Percentiles rank a stretch among this genome's conserved stretches.
Evolutionary conservation across 1,140 invertebrate species (phyloP).

Genomic region (Platyura marginata): DNA sequence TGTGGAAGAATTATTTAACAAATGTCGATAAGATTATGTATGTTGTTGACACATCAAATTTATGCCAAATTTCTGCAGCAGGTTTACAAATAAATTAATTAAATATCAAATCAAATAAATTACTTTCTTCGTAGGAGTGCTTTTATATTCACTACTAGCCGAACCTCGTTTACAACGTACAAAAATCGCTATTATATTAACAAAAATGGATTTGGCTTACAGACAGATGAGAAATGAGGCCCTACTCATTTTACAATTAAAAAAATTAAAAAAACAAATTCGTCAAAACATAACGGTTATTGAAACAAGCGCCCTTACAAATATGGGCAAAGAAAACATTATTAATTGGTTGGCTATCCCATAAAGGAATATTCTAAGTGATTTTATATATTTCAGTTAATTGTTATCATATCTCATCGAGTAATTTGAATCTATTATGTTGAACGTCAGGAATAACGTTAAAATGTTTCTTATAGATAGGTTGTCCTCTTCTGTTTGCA

Average conservation of each 20-base stretch:
- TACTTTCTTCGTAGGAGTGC: conserved; percentile 22
- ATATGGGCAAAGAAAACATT: conserved; percentile 44
- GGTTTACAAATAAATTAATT: conserved; percentile 16
- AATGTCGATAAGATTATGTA: conserved; percentile 51
- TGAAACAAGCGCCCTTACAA: conserved; percentile 51
- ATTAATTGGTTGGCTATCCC: conserved; percentile 33
- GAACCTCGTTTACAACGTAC: conserved; percentile 40
- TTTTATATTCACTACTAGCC: conserved; percentile 52
- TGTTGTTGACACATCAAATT: conserved; percentile 57
- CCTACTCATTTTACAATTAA: conserved; percentile 53
- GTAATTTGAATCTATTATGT: conserved; percentile 50
- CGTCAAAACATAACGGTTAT: conserved; percentile 41
- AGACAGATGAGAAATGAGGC: conserved; percentile 67
- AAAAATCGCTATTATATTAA: conserved; percentile 52
- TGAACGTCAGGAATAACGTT: conserved; percentile 57
- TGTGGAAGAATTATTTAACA: conserved; percentile 54
- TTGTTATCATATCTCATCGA: conserved; percentile 39
- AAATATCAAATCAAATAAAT: not conserved
- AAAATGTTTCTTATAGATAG: conserved; percentile 67
- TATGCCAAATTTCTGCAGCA: conserved; percentile 64
- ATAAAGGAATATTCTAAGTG: not conserved
- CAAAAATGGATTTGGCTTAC: conserved; percentile 68
- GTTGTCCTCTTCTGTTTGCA: conserved; percentile 32
- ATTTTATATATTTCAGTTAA: not conserved
- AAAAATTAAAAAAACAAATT: conserved; percentile 41